Evolutionary conservation across 2,113 vertebrate genomes (phyloP).

Genomic region (Corythoichthys haematopterus): DNA sequence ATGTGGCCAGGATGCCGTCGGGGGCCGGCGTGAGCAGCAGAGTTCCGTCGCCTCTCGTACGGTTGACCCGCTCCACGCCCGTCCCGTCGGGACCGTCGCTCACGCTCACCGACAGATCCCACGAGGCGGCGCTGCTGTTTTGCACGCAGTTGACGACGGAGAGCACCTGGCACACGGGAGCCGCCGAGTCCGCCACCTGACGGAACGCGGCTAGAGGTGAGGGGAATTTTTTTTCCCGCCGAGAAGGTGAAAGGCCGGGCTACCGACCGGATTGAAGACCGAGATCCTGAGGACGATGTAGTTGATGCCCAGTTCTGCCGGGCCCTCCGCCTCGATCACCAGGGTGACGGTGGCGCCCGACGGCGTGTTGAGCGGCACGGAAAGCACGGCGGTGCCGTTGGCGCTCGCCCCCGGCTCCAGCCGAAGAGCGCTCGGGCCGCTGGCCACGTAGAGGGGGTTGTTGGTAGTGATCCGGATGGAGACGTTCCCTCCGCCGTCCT

Average conservation of each 20-base stretch:
- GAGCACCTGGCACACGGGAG: slow-evolving; percentile 44
- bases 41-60: slow-evolving; percentile 51
- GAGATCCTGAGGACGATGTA: slow-evolving; percentile 47
- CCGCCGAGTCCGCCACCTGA: slow-evolving; percentile 53
- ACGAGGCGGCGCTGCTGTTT: slow-evolving; percentile 32
- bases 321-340: slow-evolving; percentile 54
- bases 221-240: neutral
- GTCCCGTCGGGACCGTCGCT: slow-evolving; percentile 41
- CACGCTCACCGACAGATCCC: slow-evolving; percentile 43
- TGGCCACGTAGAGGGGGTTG: slow-evolving; percentile 26
- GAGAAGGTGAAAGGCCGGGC: neutral
- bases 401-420: slow-evolving; percentile 27
- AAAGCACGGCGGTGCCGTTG: slow-evolving; percentile 47
- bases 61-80: slow-evolving; percentile 42
- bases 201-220: neutral
- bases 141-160: slow-evolving; percentile 39
- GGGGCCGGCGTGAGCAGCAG: slow-evolving; percentile 26
- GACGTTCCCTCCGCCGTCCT: slow-evolving; percentile 31
- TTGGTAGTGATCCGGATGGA: slow-evolving; percentile 48
- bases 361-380: slow-evolving; percentile 33
- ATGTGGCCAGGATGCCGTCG: slow-evolving; percentile 44
- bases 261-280: slow-evolving; percentile 39
- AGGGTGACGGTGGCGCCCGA: slow-evolving; percentile 60
- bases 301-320: slow-evolving; percentile 45
- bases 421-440: slow-evolving; percentile 28